Evolutionary conservation across 2,797 vertebrate species (phyloP).

Genomic region (Tragelaphus eurycerus): DNA sequence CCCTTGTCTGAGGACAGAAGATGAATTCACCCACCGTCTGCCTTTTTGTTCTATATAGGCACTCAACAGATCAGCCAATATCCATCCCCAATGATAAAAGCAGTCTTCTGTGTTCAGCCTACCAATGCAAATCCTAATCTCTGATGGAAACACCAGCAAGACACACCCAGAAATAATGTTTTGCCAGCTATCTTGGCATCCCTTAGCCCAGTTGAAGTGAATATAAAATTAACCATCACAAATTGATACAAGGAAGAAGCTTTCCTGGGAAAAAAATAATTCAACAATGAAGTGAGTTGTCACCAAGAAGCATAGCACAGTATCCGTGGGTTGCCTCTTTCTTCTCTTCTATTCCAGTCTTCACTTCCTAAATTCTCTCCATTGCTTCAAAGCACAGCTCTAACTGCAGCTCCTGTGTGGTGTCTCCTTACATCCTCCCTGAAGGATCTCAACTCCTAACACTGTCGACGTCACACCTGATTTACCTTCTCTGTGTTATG

Average conservation of each 20-base stretch:
- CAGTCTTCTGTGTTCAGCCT: not conserved
- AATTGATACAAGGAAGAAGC: not conserved
- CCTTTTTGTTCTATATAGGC: not conserved
- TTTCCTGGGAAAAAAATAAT: not conserved
- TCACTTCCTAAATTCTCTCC: not conserved
- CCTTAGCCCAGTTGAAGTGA: not conserved
- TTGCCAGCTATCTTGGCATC: not conserved
- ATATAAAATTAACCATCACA: not conserved
- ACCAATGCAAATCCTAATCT: not conserved
- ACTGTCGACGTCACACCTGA: fast-evolving
- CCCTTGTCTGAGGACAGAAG: not conserved
- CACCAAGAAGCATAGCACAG: not conserved
- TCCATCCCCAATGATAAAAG: not conserved
- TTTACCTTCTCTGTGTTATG: not conserved
- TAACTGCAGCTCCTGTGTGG: fast-evolving
- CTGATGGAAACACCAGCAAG: not conserved
- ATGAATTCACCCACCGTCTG: not conserved
- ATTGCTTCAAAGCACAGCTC: not conserved
- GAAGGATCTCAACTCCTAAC: not conserved
- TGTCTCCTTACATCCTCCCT: fast-evolving
- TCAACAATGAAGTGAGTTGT: not conserved
- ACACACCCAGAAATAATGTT: not conserved
- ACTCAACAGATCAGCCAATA: not conserved
- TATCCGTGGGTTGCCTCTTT: not conserved
- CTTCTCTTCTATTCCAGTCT: not conserved